Conservation (phyloP, 2,888 invertebrate genomes). For the Brenthis ino region DNA sequence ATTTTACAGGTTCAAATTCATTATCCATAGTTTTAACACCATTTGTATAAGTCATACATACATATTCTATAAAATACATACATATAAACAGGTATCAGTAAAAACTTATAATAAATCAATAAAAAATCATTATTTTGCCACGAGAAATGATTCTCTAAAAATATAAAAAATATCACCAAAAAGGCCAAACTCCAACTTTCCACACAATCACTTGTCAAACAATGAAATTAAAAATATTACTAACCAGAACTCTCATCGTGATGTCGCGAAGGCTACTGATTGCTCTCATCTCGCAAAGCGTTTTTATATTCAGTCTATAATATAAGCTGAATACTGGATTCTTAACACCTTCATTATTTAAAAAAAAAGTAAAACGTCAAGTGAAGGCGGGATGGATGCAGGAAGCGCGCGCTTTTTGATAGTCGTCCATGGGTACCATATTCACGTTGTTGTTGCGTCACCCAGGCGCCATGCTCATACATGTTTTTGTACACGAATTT, state of each 20-base stretch:
- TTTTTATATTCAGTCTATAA: conserved; percentile 63
- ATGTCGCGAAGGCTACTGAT: conserved; percentile 70
- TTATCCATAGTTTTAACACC: no score
- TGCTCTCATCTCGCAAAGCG: conserved; percentile 52
- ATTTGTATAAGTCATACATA: no score
- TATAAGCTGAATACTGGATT: conserved; percentile 51
- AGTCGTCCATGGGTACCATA: conserved; percentile 49
- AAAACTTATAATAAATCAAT: neutral
- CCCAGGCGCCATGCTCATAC: conserved; percentile 26
- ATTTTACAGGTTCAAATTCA: no score
- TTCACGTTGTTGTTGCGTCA: conserved; percentile 26
- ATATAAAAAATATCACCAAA: neutral
- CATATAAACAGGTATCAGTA: no score
- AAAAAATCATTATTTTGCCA: neutral
- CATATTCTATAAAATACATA: no score
- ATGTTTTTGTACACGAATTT: conserved; percentile 15
- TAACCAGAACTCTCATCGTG: conserved; percentile 76
- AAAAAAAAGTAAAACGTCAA: conserved; percentile 48
- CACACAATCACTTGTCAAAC: conserved; percentile 30
- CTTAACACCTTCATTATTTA: conserved; percentile 48
- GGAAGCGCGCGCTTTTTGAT: conserved; percentile 71
- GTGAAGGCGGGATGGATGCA: conserved; percentile 68
- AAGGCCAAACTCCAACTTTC: conserved; percentile 9
- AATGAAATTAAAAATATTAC: conserved; percentile 45
- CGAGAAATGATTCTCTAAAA: neutral